Base-by-base conservation (phyloP, 2,888 invertebrate species). In the Drosophila recens region DNA sequence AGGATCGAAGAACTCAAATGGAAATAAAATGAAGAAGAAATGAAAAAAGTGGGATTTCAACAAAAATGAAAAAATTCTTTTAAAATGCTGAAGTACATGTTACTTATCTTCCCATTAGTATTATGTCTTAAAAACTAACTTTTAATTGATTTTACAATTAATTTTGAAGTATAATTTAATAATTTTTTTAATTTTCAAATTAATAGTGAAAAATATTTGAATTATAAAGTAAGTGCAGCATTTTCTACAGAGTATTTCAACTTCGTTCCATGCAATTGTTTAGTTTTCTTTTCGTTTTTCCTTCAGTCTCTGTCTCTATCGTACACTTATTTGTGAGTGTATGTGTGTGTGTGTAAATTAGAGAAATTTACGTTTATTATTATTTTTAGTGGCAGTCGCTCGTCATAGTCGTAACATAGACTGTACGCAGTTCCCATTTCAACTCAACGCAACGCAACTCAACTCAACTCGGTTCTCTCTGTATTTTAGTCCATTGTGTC, bases 331-430 rank as follows among this genome's bases (percentile, higher is more conserved):
- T 43, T 43, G n/a, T 43, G 23, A 15, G 51, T 15, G 46, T 48
- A 61, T 43, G 61, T 48, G 45, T 53, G 51, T 59, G 65, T 79
- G 71, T 75, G 73, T 83, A 80, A 86, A 82, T 86, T 82, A 85
- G 79, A 76, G 77, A 89, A 89, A 86, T 86, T 89, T 86, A 86
- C 83, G 90, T 87, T 86, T 88, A 86, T 89, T 89, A 89, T 87
- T 89, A 89, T 84, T 87, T 84, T 84, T 87, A 84, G 87, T 87
- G 84, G 67, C 73, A 84, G 87, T 73, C 57, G 71, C 78, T 83
- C 87, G 74, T 83, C 89, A 89, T 61, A 72, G 63, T 83, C 80
- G 76, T 87, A 27, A 27, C 89, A 82, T 59, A 67, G 57, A 62
- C 23, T 23, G 36, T 42, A 56, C 38, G 34, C 63, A 30, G 45